Percentiles rank a stretch among this genome's conserved stretches.
Evolutionary conservation across 2,797 vertebrate species (phyloP).

Genomic region (Enoplosus armatus): DNA sequence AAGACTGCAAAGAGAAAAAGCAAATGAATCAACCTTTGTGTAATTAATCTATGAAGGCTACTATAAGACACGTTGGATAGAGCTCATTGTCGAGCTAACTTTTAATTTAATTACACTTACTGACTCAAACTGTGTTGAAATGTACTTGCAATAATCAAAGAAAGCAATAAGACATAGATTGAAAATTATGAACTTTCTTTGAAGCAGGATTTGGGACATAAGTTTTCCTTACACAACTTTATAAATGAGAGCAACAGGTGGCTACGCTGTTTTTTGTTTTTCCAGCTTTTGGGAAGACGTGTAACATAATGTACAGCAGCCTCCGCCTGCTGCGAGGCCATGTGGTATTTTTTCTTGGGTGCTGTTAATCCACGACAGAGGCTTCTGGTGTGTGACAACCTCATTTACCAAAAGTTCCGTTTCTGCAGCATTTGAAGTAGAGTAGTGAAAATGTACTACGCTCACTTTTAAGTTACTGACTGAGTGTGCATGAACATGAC

Average conservation of each 20-base stretch:
- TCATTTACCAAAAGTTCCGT: not conserved
- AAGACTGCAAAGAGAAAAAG: not conserved
- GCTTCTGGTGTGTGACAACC: not conserved
- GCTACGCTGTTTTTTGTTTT: conserved; percentile 5
- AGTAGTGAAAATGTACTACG: not conserved
- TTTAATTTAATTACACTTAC: not conserved
- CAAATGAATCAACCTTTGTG: not conserved
- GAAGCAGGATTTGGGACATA: not conserved
- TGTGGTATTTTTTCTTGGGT: not conserved
- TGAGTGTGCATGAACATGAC: not conserved
- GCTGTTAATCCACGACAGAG: not conserved
- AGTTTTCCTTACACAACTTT: not conserved
- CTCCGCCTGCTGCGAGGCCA: not conserved
- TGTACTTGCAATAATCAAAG: not conserved
- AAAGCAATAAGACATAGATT: not conserved
- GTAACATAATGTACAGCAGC: not conserved
- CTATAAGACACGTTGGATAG: not conserved
- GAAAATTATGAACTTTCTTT: not conserved
- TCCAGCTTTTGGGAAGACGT: not conserved
- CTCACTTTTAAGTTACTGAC: not conserved
- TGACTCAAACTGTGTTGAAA: not conserved
- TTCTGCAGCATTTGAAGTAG: not conserved
- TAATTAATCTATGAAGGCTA: not conserved
- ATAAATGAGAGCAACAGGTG: not conserved
- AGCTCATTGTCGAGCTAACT: not conserved